Evolutionary conservation across 2,113 vertebrate genomes (phyloP).

Genomic region (Sapajus apella): DNA sequence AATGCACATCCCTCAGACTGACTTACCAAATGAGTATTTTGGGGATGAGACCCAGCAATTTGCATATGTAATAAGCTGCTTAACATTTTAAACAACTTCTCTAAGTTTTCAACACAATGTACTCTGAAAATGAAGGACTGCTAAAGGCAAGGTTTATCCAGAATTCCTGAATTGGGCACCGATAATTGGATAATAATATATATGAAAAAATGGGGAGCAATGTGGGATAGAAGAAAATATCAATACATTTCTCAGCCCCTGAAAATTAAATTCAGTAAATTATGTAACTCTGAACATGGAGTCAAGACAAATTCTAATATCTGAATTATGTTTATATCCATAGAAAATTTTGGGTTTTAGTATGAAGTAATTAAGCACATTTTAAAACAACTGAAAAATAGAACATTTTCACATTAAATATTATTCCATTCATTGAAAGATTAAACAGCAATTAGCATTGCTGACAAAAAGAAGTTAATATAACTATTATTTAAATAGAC

Average conservation of each 20-base stretch:
- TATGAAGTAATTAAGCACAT: constrained; percentile 27
- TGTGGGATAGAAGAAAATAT: neutral
- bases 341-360: neutral
- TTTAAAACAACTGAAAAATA: constrained; percentile 1
- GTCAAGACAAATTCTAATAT: constrained; percentile 25
- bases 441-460: neutral
- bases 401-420: constrained; percentile 31
- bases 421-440: constrained; percentile 15
- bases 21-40: neutral
- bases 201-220: neutral
- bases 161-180: constrained; percentile 8
- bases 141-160: neutral
- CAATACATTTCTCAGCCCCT: neutral
- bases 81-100: neutral
- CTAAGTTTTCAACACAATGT: constrained; percentile 13
- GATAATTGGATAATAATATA: neutral
- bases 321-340: constrained; percentile 7
- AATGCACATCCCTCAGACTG: neutral
- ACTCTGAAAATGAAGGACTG: neutral
- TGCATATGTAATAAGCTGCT: neutral
- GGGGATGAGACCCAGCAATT: neutral
- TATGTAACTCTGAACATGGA: neutral
- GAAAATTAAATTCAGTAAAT: constrained; percentile 19
- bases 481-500: constrained; percentile 39
- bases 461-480: neutral